Percentiles rank a stretch among this genome's conserved stretches.
phyloP scores from a whole-genome alignment of 1,140 invertebrate genomes.

The Sinella curviseta region DNA sequence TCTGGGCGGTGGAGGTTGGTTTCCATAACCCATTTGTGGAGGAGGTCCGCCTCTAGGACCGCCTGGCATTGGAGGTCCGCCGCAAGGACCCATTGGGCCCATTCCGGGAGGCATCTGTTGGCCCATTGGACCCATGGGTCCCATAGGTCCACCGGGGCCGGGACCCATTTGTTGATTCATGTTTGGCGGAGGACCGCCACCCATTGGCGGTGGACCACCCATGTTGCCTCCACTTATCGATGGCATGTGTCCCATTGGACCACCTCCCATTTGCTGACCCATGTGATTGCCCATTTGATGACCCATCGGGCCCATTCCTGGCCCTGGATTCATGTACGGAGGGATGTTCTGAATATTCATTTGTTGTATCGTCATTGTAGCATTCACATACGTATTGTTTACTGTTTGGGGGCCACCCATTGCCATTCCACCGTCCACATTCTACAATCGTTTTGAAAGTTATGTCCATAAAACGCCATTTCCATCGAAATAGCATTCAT shows the following conservation, averaged over 20 bases:
- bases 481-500: neutral
- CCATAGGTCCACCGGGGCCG: conserved; percentile 51
- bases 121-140: conserved; percentile 49
- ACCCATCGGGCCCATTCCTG: conserved; percentile 61
- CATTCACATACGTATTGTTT: conserved; percentile 61
- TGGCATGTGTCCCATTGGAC: conserved; percentile 37
- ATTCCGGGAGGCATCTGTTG: conserved; percentile 50
- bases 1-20: conserved; percentile 28
- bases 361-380: conserved; percentile 60
- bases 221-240: neutral
- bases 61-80: conserved; percentile 55
- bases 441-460: conserved; percentile 37
- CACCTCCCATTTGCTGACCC: conserved; percentile 55
- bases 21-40: conserved; percentile 40
- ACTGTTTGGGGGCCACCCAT: conserved; percentile 56
- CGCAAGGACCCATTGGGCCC: conserved; percentile 44
- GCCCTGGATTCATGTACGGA: conserved; percentile 54
- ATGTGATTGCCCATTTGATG: conserved; percentile 51
- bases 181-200: conserved; percentile 28
- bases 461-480: neutral
- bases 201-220: conserved; percentile 5
- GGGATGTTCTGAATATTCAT: conserved; percentile 59
- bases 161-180: conserved; percentile 52
- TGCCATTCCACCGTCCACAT: conserved; percentile 51
- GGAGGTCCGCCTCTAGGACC: conserved; percentile 42